phyloP scores from a whole-genome alignment of 2,888 invertebrate species.

The Nymphalis polychloros region DNA sequence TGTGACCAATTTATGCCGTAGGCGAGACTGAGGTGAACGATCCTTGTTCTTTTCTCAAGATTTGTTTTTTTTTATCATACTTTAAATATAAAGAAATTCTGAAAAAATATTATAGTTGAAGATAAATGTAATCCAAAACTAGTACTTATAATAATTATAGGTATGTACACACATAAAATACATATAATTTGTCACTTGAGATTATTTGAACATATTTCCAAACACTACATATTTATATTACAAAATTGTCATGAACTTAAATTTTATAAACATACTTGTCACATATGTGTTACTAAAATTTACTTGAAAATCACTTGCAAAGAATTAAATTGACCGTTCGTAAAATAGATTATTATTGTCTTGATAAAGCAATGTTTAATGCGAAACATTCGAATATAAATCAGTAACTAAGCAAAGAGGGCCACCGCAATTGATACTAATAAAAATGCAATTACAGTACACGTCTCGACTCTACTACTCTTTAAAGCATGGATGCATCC shows the following conservation, averaged over 20 bases:
- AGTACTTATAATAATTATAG: too few relatives aligned
- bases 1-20: conserved; percentile 55
- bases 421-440: conserved; percentile 59
- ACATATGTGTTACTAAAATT: background rate
- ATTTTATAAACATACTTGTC: background rate
- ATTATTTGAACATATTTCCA: background rate
- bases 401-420: conserved; percentile 1
- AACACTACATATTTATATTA: too few relatives aligned
- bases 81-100: background rate
- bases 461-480: conserved; percentile 17
- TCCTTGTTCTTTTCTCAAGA: conserved; percentile 8
- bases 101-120: too few relatives aligned
- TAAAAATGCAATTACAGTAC: conserved; percentile 72
- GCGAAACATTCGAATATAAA: conserved; percentile 2
- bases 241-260: background rate
- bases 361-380: background rate
- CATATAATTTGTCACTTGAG: too few relatives aligned
- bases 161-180: too few relatives aligned
- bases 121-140: too few relatives aligned
- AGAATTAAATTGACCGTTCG: background rate
- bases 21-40: conserved; percentile 28
- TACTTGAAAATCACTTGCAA: background rate
- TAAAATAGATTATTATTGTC: background rate
- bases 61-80: background rate
- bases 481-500: conserved; percentile 54